Percentiles rank a stretch among this genome's conserved stretches.
Conservation (phyloP, 2,113 vertebrate species). For the Chaetorhynchus papuensis region DNA sequence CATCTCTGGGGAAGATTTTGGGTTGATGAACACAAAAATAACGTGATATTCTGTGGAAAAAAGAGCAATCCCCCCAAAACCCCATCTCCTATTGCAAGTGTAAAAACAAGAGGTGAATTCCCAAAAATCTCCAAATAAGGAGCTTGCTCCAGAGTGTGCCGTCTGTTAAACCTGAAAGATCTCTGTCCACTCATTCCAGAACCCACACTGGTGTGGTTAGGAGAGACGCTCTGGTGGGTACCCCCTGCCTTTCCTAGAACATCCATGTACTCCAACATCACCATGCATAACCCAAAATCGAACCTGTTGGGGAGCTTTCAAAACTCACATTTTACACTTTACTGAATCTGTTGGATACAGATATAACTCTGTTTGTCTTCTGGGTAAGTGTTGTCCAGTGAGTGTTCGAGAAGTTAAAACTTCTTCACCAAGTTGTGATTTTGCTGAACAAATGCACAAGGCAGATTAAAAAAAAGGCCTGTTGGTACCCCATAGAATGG, state of each 20-base stretch:
- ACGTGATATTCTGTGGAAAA: neutral
- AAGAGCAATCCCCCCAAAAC: neutral
- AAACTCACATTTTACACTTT: neutral
- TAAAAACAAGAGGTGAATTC: neutral
- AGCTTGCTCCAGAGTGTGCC: accelerated
- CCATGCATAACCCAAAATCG: neutral
- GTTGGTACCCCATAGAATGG: neutral
- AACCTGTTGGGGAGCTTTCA: neutral
- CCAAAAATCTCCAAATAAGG: neutral
- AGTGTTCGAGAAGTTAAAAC: neutral
- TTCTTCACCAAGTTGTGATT: neutral
- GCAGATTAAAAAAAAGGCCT: neutral
- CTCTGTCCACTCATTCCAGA: neutral
- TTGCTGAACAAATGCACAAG: neutral
- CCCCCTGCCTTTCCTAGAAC: neutral
- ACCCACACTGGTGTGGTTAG: no score
- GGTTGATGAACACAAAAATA: neutral
- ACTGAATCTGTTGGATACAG: neutral
- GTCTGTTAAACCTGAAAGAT: neutral
- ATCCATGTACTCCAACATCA: accelerated
- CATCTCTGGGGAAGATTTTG: neutral
- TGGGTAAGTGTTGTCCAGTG: neutral
- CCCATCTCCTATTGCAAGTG: neutral
- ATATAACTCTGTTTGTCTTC: neutral
- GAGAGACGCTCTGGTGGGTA: neutral